Evolutionary conservation across 2,113 vertebrate species (phyloP), one percentile per base, ranked within the genome.

Genomic region (Caloenas nicobarica): DNA sequence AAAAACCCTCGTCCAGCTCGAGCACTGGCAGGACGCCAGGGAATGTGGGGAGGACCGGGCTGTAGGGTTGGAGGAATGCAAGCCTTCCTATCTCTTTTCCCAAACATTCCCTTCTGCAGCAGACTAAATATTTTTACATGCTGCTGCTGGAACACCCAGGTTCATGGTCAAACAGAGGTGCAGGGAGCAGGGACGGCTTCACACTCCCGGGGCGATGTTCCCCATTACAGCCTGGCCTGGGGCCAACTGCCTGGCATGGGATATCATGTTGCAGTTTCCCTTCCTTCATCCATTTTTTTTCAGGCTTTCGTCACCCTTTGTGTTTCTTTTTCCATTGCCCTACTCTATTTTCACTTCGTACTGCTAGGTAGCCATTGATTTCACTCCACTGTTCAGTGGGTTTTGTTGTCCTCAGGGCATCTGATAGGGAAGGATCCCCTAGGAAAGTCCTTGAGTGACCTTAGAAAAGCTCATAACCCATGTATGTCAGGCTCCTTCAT

Each of bases 121-220:
- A 95, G 96, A 96, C 95, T 93, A 96, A 96, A 96, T 93, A 96
- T 95, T 95, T 87, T 94, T 77, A 73, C 69, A 74, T 86, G 95
- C 84, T 92, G 91, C 89, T 48, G 87, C 73, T 74, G 84, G 79
- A 96, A 88, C 87, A 91, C 77, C 84, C 85, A 85, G n/a, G 84
- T 87, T 91, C 85, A 24, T 58, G 81, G 84, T 46, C 84, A 50
- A 46, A 48, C 42, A 33, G 68, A 70, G 64, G 71, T 10, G 1
- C 13, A 68, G 61, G 0, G 16, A 81, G 29, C 54, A 64, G 33
- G 69, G 50, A 72, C 26, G 12, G 51, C 18, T 92, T 72, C 3
- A 0, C 7, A 5, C 80, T 71, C 44, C n/a, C 0, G 14, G 24
- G 68, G 40, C 0, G 3, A 44, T 89, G 89, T 72, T 86, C 81